These are phyloP conservation scores for Strix aluco DNA, from an alignment of 2,113 vertebrate genomes.

Conservation along the genomic window DNA sequence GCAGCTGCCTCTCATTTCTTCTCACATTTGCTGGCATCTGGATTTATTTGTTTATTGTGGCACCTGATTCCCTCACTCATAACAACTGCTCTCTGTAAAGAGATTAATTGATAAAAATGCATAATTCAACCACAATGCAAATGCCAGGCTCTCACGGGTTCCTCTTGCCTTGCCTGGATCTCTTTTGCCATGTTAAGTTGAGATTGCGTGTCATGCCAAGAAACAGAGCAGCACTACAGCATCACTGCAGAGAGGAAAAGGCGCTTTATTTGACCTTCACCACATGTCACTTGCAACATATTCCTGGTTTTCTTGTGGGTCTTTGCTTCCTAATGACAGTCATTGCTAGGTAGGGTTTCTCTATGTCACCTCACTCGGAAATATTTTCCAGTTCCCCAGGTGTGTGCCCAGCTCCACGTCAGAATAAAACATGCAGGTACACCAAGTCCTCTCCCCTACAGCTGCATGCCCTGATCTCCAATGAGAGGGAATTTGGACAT, in stretches of 20 bases:
- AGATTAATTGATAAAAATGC: not conserved
- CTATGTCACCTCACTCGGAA: not conserved
- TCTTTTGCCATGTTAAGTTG: not conserved
- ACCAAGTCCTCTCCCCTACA: not conserved
- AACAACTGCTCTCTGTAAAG: not conserved
- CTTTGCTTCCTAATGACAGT: not conserved
- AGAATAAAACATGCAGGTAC: not conserved
- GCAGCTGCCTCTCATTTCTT: not conserved
- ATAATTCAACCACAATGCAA: not conserved
- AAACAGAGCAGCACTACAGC: not conserved
- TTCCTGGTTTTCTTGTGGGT: not conserved
- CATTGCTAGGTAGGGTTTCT: not conserved
- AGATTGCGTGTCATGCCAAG: rapidly evolving
- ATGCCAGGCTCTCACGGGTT: not conserved
- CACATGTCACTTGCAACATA: not conserved
- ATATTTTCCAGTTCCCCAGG: not conserved
- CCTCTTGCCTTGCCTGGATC: not conserved
- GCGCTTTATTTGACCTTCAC: not conserved
- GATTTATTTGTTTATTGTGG: not conserved
- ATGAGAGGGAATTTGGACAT: not conserved
- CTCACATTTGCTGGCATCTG: not conserved
- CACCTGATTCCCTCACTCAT: not conserved
- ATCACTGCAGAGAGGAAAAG: not conserved
- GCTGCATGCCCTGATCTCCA: not conserved
- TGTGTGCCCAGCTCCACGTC: not conserved